Evolutionary conservation across 2,888 invertebrate species (phyloP).

Genomic region (Limnephilus auricula): DNA sequence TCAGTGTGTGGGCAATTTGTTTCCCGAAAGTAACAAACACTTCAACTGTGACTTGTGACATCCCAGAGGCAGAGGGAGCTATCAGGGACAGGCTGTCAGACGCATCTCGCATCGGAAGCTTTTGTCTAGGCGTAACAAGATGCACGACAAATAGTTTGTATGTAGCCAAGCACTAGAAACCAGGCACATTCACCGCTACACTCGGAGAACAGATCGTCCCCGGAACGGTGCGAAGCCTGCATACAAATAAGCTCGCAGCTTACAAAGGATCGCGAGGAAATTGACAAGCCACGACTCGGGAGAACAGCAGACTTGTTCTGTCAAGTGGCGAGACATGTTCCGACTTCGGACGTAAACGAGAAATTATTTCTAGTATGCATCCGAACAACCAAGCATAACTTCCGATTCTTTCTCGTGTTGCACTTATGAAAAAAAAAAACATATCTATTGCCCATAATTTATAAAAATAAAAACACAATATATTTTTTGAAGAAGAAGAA

Average conservation of each 20-base stretch:
- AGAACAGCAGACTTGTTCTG: conserved; percentile 25
- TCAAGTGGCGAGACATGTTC: conserved; percentile 22
- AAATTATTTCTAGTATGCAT: conserved; percentile 3
- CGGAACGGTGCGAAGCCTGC: conserved; percentile 22
- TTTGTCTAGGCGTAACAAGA: conserved; percentile 38
- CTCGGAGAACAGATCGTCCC: neutral
- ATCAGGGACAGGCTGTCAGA: conserved; percentile 38
- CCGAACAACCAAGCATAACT: neutral
- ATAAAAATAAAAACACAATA: no score
- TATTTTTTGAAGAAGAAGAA: no score
- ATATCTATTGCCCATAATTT: no score
- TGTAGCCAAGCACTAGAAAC: conserved; percentile 9
- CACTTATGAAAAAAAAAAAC: neutral
- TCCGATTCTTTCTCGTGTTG: neutral
- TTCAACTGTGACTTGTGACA: neutral
- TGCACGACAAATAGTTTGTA: conserved; percentile 42
- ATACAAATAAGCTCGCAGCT: conserved; percentile 28
- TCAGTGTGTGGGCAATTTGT: conserved; percentile 30
- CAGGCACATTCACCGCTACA: neutral
- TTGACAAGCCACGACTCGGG: neutral
- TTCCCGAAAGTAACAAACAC: conserved; percentile 34
- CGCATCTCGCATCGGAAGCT: conserved; percentile 38
- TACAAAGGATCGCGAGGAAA: conserved; percentile 3
- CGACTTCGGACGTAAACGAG: neutral
- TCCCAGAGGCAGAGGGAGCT: conserved; percentile 21